Evolutionary conservation across 2,888 invertebrate species (phyloP), one percentile per base, ranked within the genome.

Genomic region (Netelia fuscicornis): DNA sequence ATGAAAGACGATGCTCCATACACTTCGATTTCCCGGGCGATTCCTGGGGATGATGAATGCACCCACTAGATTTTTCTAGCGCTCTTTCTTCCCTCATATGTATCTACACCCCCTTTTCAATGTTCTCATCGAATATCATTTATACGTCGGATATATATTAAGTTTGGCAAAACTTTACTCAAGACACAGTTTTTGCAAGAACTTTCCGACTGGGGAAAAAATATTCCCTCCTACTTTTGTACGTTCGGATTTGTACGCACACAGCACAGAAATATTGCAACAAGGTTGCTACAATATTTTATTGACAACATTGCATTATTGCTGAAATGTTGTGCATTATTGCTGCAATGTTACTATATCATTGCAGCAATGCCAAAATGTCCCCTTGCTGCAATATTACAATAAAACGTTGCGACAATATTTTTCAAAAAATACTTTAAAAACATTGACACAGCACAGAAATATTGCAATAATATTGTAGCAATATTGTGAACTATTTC

Each of bases 61-160:
- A 54, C 20, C 30, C 77, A 71, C 60, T 71, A 56, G 54, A 71
- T 76, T 82, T 71, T 80, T 70, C 42, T 56, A 62, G 60, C 17
- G 20, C 37, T 20, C 10, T 58, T 56, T 42, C 13, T 17, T 62
- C 64, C 20, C 20, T 3, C 25, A 37, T 20, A 72, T 54, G 10
- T 48, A 20, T 17, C 37, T 70, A 9, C 30, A n/a, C 17, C 13
- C 30, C 25, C 52, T 25, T 52, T 44, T 56, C 17, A n/a, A 13
- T 48, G 2, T 44, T 2, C 23, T 42, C 5, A 48, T 10, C 11
- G 13, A 23, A 67, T 44, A 23, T 67, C 17, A 52, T 37, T 48
- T 3, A 48, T 13, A 48, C 11, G 48, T 48, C 13, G 48, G 11
- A 48, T 48, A 6, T 48, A 48, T 13, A 48, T 48, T 10, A 13